Conservation (phyloP, 2,888 invertebrate genomes). For the Nemurella pictetii region DNA sequence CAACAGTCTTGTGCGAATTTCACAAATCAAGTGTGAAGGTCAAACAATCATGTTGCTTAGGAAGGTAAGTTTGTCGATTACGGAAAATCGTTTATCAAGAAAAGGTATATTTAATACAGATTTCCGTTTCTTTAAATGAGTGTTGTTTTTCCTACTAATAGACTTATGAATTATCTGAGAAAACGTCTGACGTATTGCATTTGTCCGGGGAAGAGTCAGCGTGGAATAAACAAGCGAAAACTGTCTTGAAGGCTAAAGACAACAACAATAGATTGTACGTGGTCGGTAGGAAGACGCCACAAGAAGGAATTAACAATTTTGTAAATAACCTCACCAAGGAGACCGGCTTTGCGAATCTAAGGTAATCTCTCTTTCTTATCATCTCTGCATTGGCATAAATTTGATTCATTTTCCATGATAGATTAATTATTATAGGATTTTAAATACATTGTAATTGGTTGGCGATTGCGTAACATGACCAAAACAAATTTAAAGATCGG, state of each 20-base stretch:
- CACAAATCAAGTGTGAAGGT: not conserved
- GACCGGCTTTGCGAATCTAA: conserved; percentile 4
- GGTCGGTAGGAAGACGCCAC: not conserved
- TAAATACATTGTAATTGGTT: too few species aligned
- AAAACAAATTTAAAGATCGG: too few species aligned
- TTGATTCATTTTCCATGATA: too few species aligned
- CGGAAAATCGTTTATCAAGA: not conserved
- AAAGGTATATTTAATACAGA: not conserved
- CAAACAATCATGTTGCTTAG: not conserved
- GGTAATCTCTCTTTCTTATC: conserved; percentile 10
- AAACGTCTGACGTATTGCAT: conserved; percentile 39
- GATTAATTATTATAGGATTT: too few species aligned
- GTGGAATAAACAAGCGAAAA: conserved; percentile 54
- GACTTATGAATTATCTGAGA: not conserved
- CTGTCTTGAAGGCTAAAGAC: conserved; percentile 42
- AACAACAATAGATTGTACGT: conserved; percentile 23
- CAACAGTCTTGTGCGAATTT: not conserved
- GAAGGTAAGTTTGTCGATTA: not conserved
- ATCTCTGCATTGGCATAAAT: not conserved
- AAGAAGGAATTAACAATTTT: conserved; percentile 15
- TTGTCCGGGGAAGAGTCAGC: conserved; percentile 44
- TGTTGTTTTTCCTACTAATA: not conserved
- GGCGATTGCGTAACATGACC: too few species aligned
- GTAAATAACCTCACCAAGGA: conserved; percentile 8
- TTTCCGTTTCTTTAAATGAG: not conserved